phyloP scores from a whole-genome alignment of 2,888 invertebrate genomes.

The Corbicula japonica region DNA sequence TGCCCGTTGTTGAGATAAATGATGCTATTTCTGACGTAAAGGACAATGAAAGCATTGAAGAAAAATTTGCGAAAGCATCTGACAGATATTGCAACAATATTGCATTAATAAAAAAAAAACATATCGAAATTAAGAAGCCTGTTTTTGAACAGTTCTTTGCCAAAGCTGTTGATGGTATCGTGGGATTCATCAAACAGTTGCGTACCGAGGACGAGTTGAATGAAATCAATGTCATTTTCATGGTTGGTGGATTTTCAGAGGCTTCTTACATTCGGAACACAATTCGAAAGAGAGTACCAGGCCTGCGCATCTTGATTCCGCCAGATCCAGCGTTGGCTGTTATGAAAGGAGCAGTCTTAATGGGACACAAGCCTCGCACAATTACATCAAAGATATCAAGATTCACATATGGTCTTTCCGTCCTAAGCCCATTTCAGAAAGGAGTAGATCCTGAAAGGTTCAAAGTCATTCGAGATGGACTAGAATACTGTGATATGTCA shows the following conservation, averaged over 20 bases:
- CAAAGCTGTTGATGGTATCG: constrained; percentile 1
- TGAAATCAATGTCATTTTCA: constrained; percentile 3
- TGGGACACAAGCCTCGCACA: constrained; percentile 12
- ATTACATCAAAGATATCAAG: constrained; percentile 8
- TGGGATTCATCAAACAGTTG: not conserved
- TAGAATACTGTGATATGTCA: not conserved
- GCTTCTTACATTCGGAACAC: not conserved
- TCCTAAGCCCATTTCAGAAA: not conserved
- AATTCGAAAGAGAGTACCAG: not conserved
- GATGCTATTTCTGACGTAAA: not conserved
- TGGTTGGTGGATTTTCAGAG: constrained; percentile 16
- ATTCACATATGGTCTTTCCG: constrained; percentile 10
- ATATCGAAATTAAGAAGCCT: not conserved
- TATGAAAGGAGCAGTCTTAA: constrained; percentile 12
- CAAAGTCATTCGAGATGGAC: not conserved
- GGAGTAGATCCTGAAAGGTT: constrained; percentile 8
- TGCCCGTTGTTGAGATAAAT: not conserved
- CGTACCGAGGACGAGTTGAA: constrained; percentile 10
- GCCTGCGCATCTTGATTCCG: constrained; percentile 10
- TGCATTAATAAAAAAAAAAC: not conserved
- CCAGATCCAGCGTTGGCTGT: constrained; percentile 7
- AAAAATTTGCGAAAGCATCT: not conserved
- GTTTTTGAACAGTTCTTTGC: constrained; percentile 8
- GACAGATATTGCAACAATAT: not conserved
- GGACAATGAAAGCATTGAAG: not conserved